Percentiles rank a stretch among this genome's conserved stretches.
Conservation (phyloP, 2,888 invertebrate genomes). For the Cosmorhoe ocellata region DNA sequence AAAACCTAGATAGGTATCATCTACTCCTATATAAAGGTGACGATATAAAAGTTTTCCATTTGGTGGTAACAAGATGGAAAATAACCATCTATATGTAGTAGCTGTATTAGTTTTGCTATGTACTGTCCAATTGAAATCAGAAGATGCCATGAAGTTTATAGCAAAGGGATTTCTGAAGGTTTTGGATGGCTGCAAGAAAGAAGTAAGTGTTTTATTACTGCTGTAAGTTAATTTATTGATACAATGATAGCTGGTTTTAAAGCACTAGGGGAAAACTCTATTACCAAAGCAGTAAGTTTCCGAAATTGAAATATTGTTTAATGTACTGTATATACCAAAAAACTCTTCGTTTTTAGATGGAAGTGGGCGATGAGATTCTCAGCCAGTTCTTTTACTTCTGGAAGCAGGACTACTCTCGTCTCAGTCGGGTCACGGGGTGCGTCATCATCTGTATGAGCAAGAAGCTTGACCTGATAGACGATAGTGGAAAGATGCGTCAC, state of each 20-base stretch:
- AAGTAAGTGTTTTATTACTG: slow-evolving; percentile 51
- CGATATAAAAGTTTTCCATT: background rate
- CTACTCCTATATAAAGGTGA: slow-evolving; percentile 2
- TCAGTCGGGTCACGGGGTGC: slow-evolving; percentile 57
- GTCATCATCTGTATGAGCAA: slow-evolving; percentile 60
- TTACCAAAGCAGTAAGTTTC: too few relatives aligned
- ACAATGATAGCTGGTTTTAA: too few relatives aligned
- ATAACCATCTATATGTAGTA: slow-evolving; percentile 15
- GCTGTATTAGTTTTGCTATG: slow-evolving; percentile 34
- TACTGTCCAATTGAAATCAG: slow-evolving; percentile 37
- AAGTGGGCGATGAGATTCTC: slow-evolving; percentile 51
- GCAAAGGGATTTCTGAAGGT: slow-evolving; percentile 58
- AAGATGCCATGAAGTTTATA: slow-evolving; percentile 54
- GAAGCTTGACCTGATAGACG: slow-evolving; percentile 51
- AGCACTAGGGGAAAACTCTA: too few relatives aligned
- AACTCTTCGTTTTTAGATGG: slow-evolving; percentile 42
- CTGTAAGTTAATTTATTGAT: slow-evolving; percentile 19
- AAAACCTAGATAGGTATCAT: background rate
- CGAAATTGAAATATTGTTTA: too few relatives aligned
- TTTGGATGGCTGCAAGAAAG: slow-evolving; percentile 56
- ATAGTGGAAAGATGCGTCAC: slow-evolving; percentile 50
- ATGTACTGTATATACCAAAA: too few relatives aligned
- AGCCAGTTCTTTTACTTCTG: slow-evolving; percentile 62
- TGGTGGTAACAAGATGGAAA: slow-evolving; percentile 13
- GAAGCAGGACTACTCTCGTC: slow-evolving; percentile 55